Conservation (phyloP, 2,888 invertebrate species). For the Poecilus cupreus region DNA sequence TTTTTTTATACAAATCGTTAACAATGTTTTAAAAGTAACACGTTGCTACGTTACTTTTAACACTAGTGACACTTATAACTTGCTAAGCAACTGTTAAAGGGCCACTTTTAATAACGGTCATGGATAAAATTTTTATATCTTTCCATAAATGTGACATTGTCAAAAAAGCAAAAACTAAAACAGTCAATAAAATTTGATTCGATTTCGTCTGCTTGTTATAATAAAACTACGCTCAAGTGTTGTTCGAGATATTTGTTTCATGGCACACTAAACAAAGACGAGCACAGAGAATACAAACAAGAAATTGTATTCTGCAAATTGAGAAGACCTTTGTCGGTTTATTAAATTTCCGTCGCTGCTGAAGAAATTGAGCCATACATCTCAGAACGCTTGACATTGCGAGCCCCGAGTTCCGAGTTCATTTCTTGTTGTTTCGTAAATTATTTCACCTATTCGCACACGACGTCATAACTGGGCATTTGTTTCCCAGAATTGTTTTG, state of each 20-base stretch:
- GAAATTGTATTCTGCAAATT: constrained; percentile 30
- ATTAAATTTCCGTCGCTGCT: constrained; percentile 30
- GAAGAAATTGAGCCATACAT: constrained; percentile 27
- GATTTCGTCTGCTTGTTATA: background rate
- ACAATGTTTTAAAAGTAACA: too few relatives aligned
- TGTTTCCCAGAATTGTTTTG: background rate
- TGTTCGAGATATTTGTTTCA: background rate
- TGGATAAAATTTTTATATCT: too few relatives aligned
- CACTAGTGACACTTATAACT: too few relatives aligned
- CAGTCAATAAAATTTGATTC: background rate
- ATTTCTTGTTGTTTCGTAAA: constrained; percentile 9
- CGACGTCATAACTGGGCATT: background rate
- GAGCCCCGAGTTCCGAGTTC: background rate
- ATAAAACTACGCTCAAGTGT: background rate
- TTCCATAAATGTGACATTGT: background rate
- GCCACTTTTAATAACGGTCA: too few relatives aligned
- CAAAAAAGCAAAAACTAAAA: background rate
- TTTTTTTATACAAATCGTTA: too few relatives aligned
- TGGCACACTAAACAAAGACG: background rate
- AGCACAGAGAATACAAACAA: constrained; percentile 6
- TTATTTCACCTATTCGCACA: background rate
- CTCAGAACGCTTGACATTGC: background rate
- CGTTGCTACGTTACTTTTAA: too few relatives aligned
- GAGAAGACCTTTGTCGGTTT: constrained; percentile 14
- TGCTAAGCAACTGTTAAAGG: too few relatives aligned